Evolutionary conservation across 2,888 invertebrate species (phyloP).

Genomic region (Agriopis marginaria): DNA sequence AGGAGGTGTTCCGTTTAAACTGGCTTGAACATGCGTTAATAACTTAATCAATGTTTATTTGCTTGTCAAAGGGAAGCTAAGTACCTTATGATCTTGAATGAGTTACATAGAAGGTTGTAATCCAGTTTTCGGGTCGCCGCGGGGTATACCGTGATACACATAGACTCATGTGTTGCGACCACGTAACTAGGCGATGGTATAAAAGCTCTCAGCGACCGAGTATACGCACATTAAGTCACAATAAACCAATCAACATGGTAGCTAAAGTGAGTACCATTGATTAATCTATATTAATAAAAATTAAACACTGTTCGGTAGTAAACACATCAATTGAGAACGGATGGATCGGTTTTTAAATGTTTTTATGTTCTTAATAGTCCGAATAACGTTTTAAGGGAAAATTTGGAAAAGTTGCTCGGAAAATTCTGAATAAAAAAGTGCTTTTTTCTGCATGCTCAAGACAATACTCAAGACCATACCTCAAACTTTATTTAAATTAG

Average conservation of each 20-base stretch:
- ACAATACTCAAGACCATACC: too few species aligned
- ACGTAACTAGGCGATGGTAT: conserved; percentile 55
- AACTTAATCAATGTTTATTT: conserved; percentile 19
- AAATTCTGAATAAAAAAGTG: too few species aligned
- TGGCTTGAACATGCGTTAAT: conserved; percentile 2
- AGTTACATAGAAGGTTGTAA: conserved; percentile 52
- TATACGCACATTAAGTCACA: conserved; percentile 65
- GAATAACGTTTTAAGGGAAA: too few species aligned
- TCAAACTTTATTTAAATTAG: too few species aligned
- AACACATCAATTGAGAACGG: too few species aligned
- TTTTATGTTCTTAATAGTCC: too few species aligned
- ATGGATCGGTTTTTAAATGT: too few species aligned
- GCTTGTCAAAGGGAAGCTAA: conserved; percentile 8
- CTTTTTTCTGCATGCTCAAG: too few species aligned
- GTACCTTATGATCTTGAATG: conserved; percentile 41
- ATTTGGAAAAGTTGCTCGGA: too few species aligned
- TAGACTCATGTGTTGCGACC: conserved; percentile 38
- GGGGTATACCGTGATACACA: conserved; percentile 42
- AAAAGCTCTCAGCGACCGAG: conserved; percentile 60
- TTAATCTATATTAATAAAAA: background rate
- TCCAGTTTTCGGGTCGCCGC: conserved; percentile 58
- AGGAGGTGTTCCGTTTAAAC: conserved; percentile 3
- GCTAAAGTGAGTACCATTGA: conserved; percentile 70
- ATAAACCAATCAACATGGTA: conserved; percentile 73
- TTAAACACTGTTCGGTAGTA: background rate